Base-by-base conservation (phyloP, 2,888 invertebrate genomes). In the Eupelmus urozonus region DNA sequence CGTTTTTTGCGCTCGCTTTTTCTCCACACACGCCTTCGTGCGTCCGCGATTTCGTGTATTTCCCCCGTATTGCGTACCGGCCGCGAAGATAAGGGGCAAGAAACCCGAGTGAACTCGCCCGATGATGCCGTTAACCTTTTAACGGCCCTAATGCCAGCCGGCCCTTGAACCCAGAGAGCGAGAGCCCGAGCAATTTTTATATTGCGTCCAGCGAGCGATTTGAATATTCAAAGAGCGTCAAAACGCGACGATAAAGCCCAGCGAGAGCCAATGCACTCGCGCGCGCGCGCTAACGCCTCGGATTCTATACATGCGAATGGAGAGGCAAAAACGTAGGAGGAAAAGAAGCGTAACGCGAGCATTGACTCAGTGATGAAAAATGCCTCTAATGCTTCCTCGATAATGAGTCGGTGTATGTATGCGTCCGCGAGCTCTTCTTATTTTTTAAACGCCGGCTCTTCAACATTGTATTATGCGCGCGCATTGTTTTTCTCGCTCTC, bases 51-150 rank as follows among this genome's bases (percentile, higher is more conserved):
- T 63, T n/a, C 23, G 40, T 18, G 57, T 25, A 34, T 55, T 65
- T 51, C 42, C 57, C 23, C n/a, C 3, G 40, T 42, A 59, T 63
- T 55, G 65, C 76, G 66, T 69, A 69, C 69, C n/a, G n/a, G n/a
- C n/a, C n/a, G n/a, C n/a, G n/a, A 67, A 40, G 70, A 57, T 20
- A 23, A 69, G 62, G 76, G 75, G 72, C 75, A 79, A 81, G 63
- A 76, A 80, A 75, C 82, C 77, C 77, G 62, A 78, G 75, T 81
- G 66, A 65, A 77, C 63, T 60, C 49, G 59, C 20, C 42, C 66
- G 51, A 9, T n/a, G 16, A 45, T 18, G 63, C 29, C 29, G 72
- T 74, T 78, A 74, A 78, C 70, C 70, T 74, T 74, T 78, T 74
- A 78, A 78, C 65, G 63, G 69, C 27, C n/a, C 71, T 62, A 18